Evolutionary conservation across 2,888 invertebrate species (phyloP), one percentile per base, ranked within the genome.

Genomic region (Diploptera punctata): DNA sequence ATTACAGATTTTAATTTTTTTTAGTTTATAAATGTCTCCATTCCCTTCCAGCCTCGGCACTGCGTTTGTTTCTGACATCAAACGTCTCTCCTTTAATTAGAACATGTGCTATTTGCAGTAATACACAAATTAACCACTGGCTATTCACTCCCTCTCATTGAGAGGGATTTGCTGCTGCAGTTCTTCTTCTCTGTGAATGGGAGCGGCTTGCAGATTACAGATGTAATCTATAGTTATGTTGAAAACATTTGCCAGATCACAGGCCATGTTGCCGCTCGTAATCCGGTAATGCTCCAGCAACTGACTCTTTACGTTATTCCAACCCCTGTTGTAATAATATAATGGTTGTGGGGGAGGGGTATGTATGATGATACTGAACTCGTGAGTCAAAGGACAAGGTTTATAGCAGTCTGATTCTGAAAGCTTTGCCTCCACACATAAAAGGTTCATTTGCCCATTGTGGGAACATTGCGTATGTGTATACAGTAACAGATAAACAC

Each of bases 51-150:
- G n/a, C n/a, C n/a, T n/a, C n/a, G n/a, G n/a, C n/a, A n/a, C n/a
- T n/a, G n/a, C 10, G 33, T 33, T 33, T 33, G 33, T 33, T 10
- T 33, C 7, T 13, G 29, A 57, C 57, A 57, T 57, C 57, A 57
- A 57, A 57, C 31, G 57, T 13, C n/a, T 18, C 18, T 33, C 7
- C 33, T 29, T 21, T 57, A 57, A 57, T 57, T 57, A 57, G 29
- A 57, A 16, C n/a, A n/a, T n/a, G 29, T n/a, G 16, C 52, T 52
- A 24, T 52, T 2, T n/a, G 16, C 16, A n/a, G 29, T 5, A 31
- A 57, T 7, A 57, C 57, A 57, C 24, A 57, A 57, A 57, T 57
- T 24, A 57, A 57, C 57, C 57, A 57, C 57, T n/a, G 57, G 31
- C 57, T 29, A 57, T 57, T 57, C 57, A 57, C 3, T 57, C 31